Evolutionary conservation across 2,797 vertebrate genomes (phyloP).

Genomic region (Sebastes itinus): DNA sequence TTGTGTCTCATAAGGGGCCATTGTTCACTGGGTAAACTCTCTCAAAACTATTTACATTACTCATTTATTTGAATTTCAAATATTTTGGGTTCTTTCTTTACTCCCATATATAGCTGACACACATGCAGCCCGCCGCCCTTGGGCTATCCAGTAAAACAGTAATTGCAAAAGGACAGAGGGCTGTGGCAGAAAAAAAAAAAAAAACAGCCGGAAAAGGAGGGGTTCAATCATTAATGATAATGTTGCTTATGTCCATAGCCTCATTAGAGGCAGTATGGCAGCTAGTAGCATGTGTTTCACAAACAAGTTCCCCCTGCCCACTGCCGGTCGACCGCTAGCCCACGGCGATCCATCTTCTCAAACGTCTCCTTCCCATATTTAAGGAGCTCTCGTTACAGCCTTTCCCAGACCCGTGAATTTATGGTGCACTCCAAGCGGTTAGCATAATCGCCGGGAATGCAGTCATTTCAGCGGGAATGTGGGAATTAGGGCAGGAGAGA

Average conservation of each 20-base stretch:
- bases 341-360: constrained; percentile 80
- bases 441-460: constrained; percentile 79
- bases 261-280: constrained; percentile 91
- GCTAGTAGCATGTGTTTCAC: constrained; percentile 89
- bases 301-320: constrained; percentile 92
- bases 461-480: constrained; percentile 78
- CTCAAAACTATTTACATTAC: constrained; percentile 99
- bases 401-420: constrained; percentile 81
- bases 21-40: constrained; percentile 99
- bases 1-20: constrained; percentile 96
- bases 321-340: constrained; percentile 81
- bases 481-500: constrained; percentile 79
- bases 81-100: constrained; percentile 74
- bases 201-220: constrained; percentile 65
- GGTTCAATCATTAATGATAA: constrained; percentile 92
- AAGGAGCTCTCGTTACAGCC: constrained; percentile 80
- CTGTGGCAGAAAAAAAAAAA: constrained; percentile 32
- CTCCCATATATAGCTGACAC: constrained; percentile 44
- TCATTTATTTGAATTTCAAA: constrained; percentile 97
- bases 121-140: constrained; percentile 72
- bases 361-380: constrained; percentile 80
- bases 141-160: constrained; percentile 91
- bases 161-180: constrained; percentile 84
- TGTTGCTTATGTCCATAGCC: constrained; percentile 92
- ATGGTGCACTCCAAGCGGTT: constrained; percentile 77